Evolutionary conservation across 2,113 vertebrate genomes (phyloP), one percentile per base, ranked within the genome.

Genomic region (Labeo rohita): DNA sequence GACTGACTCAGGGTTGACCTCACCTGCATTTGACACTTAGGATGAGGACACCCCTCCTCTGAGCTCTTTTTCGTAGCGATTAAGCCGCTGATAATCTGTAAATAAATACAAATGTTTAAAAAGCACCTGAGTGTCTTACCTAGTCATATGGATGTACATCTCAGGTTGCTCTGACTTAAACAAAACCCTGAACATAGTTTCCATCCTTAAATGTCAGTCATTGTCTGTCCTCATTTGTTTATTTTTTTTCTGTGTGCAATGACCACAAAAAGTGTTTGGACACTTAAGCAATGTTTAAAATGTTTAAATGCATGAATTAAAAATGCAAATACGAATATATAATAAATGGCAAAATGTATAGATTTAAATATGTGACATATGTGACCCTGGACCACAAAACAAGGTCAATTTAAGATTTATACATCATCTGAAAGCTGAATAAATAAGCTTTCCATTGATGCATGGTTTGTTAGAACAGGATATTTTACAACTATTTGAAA

Each of bases 41-140:
- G 28, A 54, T 83, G 81, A 73, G 81, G 81, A 83, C 81, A 73
- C 28, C 7, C 81, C 68, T 83, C 18, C 34, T 83, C 66, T 16
- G 10, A 23, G 81, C 50, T 73, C 68, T 39, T 83, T 83, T 54
- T 28, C 7, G 23, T 70, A n/a, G 65, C 45, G 6, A 83, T 81
- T 81, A 47, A 81, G n/a, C 61, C 2, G 15, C 61, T 56, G 81
- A 83, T 83, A 73, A 72, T 73, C 49, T 83, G 81, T 83, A 73
- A 83, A 83, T 70, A 83, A 83, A 70, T 83, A 23, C 81, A 73
- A 73, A 73, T 56, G 81, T 83, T 83, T 83, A 83, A 83, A 80
- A 83, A 83, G 49, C 50, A 72, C 34, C 66, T 3, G 45, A 43
- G 81, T 70, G 80, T 70, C 47, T 43, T 16, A 6, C 49, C 23